A percentile compares a stretch with the other conserved stretches of the same genome.
phyloP scores from a whole-genome alignment of 2,797 vertebrate species.

The Odontamblyopus lacepedii region DNA sequence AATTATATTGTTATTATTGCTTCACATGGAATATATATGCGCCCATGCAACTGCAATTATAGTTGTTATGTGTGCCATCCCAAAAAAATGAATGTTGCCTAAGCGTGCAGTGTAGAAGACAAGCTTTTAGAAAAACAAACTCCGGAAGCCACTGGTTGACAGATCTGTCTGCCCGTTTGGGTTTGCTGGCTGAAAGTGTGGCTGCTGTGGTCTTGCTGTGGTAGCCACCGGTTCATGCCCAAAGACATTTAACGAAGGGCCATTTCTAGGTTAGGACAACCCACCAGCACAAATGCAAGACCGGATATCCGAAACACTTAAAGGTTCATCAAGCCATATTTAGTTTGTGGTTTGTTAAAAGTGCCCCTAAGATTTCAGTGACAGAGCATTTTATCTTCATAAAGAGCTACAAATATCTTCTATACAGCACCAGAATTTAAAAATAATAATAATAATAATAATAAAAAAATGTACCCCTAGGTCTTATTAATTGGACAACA shows the following conservation, averaged over 20 bases:
- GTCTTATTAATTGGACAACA: conserved; percentile 18
- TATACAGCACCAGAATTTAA: neutral
- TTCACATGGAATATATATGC: conserved; percentile 23
- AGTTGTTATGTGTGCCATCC: conserved; percentile 50
- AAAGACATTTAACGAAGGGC: conserved; percentile 67
- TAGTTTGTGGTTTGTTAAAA: conserved; percentile 66
- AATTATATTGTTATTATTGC: neutral
- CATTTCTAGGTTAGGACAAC: conserved; percentile 71
- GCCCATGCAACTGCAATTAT: conserved; percentile 65
- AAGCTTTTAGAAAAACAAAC: conserved; percentile 67
- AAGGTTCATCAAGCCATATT: conserved; percentile 58
- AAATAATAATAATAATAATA: neutral
- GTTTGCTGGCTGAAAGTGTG: conserved; percentile 57
- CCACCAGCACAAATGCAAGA: conserved; percentile 54
- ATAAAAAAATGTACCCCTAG: neutral
- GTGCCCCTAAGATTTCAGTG: conserved; percentile 29
- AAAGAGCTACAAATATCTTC: neutral
- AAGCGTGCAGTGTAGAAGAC: conserved; percentile 68
- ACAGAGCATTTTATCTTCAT: conserved; percentile 30
- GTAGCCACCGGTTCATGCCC: conserved; percentile 54
- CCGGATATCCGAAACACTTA: conserved; percentile 76
- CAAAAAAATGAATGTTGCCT: conserved; percentile 38
- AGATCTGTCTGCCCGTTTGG: conserved; percentile 74
- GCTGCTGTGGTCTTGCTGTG: conserved; percentile 66
- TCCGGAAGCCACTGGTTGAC: conserved; percentile 77